phyloP scores from a whole-genome alignment of 35 echinoderm and acorn worm genomes.

The Chiridota heheva region DNA sequence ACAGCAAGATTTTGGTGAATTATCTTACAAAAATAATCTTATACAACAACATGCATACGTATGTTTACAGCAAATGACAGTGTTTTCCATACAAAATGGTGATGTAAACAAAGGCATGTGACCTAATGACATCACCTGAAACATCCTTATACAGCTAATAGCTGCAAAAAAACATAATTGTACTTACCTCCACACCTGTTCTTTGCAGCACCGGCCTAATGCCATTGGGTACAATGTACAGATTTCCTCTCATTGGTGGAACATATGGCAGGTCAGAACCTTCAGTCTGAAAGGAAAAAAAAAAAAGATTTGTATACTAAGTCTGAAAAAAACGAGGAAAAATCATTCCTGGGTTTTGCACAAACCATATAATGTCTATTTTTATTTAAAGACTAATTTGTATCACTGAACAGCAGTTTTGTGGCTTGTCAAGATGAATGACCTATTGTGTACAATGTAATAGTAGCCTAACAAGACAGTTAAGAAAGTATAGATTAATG shows the following conservation, averaged over 20 bases:
- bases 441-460: too few species aligned
- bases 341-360: background rate
- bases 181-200: constrained; percentile 65
- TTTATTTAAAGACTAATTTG: background rate
- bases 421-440: background rate
- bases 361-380: background rate
- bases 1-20: too few species aligned
- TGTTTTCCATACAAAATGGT: too few species aligned
- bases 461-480: background rate
- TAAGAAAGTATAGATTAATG: background rate
- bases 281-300: constrained; percentile 46
- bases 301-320: constrained; percentile 7
- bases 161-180: background rate
- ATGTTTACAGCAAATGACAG: too few species aligned
- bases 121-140: too few species aligned
- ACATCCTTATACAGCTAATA: too few species aligned
- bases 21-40: too few species aligned
- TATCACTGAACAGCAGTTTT: too few species aligned
- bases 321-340: background rate
- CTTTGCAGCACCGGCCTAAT: constrained; percentile 64
- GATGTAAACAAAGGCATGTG: too few species aligned
- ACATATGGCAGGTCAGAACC: constrained; percentile 73
- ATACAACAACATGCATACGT: too few species aligned
- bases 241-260: constrained; percentile 74
- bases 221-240: constrained; percentile 76